Conservation (phyloP, 2,888 invertebrate genomes). For the Apocheima hispidaria region DNA sequence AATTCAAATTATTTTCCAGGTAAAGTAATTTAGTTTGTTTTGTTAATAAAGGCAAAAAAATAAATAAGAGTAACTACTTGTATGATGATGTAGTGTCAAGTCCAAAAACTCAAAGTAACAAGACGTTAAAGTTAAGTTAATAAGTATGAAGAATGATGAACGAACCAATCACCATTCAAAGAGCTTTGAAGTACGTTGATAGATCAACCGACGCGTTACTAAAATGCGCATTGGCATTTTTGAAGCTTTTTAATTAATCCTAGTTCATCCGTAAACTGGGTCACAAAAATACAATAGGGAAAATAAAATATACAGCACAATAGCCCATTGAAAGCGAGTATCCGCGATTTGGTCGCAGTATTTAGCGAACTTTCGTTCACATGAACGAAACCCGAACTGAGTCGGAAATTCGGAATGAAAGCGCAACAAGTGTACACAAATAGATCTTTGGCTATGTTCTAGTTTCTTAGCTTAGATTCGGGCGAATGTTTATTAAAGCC, state of each 20-base stretch:
- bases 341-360: conserved; percentile 15
- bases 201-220: too few species aligned
- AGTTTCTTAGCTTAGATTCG: conserved; percentile 32
- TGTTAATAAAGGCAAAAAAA: too few species aligned
- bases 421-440: conserved; percentile 45
- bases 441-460: conserved; percentile 28
- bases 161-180: too few species aligned
- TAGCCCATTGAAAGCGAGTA: conserved; percentile 5
- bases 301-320: conserved; percentile 13
- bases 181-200: too few species aligned
- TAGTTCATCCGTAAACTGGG: conserved; percentile 33
- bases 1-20: not conserved
- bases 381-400: conserved; percentile 28
- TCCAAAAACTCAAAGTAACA: too few species aligned
- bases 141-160: too few species aligned
- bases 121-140: too few species aligned
- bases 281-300: conserved; percentile 24
- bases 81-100: too few species aligned
- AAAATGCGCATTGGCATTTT: conserved; percentile 1
- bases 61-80: too few species aligned
- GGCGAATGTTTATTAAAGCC: too few species aligned
- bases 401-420: conserved; percentile 26
- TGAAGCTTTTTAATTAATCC: not conserved
- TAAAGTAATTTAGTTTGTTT: too few species aligned
- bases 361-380: conserved; percentile 19